phyloP scores from a whole-genome alignment of 2,888 invertebrate genomes.

The Eulithis prunata region DNA sequence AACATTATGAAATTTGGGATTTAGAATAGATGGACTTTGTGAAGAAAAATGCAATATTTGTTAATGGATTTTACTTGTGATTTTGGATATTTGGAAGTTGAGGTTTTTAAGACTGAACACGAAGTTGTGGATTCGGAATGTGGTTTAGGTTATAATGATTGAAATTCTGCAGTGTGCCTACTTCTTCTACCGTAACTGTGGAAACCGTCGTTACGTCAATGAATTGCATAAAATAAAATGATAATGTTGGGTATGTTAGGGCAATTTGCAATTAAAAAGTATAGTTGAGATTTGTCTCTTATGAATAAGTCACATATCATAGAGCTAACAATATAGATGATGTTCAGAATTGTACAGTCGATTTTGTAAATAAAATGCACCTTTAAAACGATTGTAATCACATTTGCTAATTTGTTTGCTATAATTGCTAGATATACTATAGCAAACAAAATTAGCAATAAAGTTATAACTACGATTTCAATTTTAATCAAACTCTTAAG shows the following conservation, averaged over 20 bases:
- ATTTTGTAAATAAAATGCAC: slow-evolving; percentile 19
- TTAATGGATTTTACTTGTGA: not conserved
- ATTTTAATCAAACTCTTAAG: no score
- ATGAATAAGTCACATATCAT: slow-evolving; percentile 78
- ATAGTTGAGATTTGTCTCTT: slow-evolving; percentile 22
- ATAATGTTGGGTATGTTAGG: no score
- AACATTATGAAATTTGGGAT: not conserved
- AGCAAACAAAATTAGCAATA: no score
- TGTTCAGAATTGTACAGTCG: slow-evolving; percentile 1
- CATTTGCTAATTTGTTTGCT: no score
- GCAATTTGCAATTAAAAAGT: no score
- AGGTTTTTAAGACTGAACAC: slow-evolving; percentile 22
- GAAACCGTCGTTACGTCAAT: no score
- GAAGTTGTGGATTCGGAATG: slow-evolving; percentile 7
- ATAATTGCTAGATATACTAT: no score
- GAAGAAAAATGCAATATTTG: no score
- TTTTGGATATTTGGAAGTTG: slow-evolving; percentile 3
- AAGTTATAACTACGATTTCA: no score
- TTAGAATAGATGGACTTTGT: not conserved
- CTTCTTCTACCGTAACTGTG: no score
- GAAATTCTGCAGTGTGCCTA: slow-evolving; percentile 1
- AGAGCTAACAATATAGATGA: slow-evolving; percentile 47
- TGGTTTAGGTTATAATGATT: slow-evolving; percentile 1
- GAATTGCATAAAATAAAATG: no score
- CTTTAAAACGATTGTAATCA: no score